These are phyloP conservation scores for Mastomys coucha DNA, from an alignment of 2,113 vertebrate genomes.

Conservation along the genomic window DNA sequence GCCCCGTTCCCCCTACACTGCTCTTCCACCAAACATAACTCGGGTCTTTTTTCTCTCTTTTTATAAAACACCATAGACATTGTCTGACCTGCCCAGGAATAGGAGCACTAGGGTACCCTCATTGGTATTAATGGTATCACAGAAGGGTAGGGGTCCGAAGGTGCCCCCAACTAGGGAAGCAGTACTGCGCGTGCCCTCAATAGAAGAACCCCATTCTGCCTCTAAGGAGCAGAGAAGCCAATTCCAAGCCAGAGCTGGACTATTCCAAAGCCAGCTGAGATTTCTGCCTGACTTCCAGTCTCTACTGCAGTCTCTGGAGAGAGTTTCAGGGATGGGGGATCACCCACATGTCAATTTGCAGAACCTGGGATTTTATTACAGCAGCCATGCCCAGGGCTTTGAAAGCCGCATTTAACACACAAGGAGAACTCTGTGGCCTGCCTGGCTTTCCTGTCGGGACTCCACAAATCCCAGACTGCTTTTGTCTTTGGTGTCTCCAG, in stretches of 20 bases:
- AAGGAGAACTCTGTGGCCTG: background rate
- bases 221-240: background rate
- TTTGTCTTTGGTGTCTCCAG: slow-evolving; percentile 57
- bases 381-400: background rate
- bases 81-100: background rate
- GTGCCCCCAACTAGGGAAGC: background rate
- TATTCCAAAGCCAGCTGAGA: background rate
- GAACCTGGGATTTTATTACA: background rate
- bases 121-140: no score
- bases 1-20: no score
- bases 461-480: background rate
- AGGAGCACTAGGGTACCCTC: background rate
- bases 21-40: no score
- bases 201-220: background rate
- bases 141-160: background rate
- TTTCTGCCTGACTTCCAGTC: background rate
- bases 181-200: background rate
- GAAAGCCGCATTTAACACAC: background rate
- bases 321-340: background rate
- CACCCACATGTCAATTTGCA: background rate
- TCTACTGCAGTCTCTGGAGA: background rate
- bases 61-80: no score
- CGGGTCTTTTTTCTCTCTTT: no score
- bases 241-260: background rate
- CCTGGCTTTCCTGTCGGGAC: background rate